phyloP scores from a whole-genome alignment of 2,113 vertebrate species.

The Pachyramphus minor region DNA sequence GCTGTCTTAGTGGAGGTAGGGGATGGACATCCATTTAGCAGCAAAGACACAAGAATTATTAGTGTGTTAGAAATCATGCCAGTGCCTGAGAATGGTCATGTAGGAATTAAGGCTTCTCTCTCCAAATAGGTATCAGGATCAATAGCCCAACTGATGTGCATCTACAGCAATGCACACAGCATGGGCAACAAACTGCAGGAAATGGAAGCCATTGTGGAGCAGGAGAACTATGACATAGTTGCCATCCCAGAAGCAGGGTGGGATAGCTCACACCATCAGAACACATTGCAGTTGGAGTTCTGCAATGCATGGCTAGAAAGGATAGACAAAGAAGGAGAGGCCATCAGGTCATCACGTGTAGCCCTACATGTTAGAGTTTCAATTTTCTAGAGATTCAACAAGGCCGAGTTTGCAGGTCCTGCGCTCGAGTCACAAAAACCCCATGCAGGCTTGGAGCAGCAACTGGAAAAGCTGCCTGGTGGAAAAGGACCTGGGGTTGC shows the following conservation, averaged over 20 bases:
- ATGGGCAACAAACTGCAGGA: background rate
- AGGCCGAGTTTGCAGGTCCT: fast-evolving
- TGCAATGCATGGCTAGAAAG: background rate
- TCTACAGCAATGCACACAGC: background rate
- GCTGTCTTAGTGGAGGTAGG: background rate
- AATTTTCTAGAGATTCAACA: background rate
- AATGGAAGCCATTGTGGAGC: background rate
- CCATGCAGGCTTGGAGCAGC: background rate
- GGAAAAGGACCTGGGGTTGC: background rate
- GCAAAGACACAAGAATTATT: background rate
- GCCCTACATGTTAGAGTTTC: background rate
- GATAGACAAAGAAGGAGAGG: background rate
- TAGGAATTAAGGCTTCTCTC: background rate
- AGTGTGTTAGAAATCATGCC: background rate
- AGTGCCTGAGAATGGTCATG: background rate
- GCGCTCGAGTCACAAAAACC: background rate
- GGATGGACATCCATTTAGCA: background rate
- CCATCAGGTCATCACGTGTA: background rate
- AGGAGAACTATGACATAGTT: background rate
- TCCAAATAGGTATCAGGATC: background rate
- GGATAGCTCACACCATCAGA: background rate
- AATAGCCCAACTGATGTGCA: background rate
- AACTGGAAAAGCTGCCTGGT: background rate
- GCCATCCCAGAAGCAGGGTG: background rate
- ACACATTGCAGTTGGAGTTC: background rate